Evolutionary conservation across 2,113 vertebrate genomes (phyloP), one percentile per base, ranked within the genome.

Genomic region (Sinocyclocheilus rhinocerous): DNA sequence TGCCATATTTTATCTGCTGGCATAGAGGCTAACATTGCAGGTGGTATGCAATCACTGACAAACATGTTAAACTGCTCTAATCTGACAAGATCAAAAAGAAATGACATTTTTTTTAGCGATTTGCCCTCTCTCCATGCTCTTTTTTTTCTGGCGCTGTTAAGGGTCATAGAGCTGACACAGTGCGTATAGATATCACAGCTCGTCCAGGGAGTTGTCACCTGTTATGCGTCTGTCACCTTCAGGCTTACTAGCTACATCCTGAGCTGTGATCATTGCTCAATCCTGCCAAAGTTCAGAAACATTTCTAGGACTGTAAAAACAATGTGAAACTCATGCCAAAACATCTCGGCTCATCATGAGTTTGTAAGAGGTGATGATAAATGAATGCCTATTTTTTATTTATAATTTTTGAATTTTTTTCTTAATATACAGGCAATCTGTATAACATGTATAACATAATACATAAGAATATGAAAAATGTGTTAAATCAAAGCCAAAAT

Each of bases 181-280:
- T 79, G 88, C 86, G 90, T 87, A 24, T 90, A 90, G 88, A 89
- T 88, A 88, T 91, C 81, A 76, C 89, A 91, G 90, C 89, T 91
- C 89, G 87, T 91, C 89, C 91, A 72, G 85, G 83, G 92, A 91
- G 88, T 67, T 93, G 93, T 93, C 93, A 93, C 92, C 92, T 94
- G 92, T 92, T 93, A 88, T 90, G 90, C 90, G 90, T 86, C 90
- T 91, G 92, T 92, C 92, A 94, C 89, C 84, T 81, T 72, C 85
- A 79, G 88, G 72, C 88, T 84, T 87, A 85, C 85, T 79, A 85
- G 88, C 70, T 86, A 89, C 86, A 86, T 69, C 87, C 86, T 69
- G 82, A 73, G 88, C 85, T 81, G 89, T 88, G 87, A 85, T 87
- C 79, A 77, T 81, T 76, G 73, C 76, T 67, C 87, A 72, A 72